These are phyloP conservation scores for Maniola hyperantus DNA, from an alignment of 2,888 invertebrate species.

Conservation along the genomic window DNA sequence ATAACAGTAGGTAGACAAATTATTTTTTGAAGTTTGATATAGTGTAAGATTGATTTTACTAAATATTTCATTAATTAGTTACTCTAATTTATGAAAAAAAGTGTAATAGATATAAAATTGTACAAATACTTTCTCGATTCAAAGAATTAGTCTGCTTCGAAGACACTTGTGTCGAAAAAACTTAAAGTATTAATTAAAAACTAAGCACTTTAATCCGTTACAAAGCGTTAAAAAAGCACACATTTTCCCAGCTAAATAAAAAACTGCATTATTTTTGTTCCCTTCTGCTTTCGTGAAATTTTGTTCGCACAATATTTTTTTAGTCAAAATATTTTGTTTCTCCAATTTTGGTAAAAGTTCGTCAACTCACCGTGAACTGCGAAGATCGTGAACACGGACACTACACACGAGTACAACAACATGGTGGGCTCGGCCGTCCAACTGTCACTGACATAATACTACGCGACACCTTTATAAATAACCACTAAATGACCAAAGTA, in stretches of 20 bases:
- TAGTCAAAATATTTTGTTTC: not conserved
- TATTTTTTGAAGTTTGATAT: too few relatives aligned
- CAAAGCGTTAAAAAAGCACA: too few relatives aligned
- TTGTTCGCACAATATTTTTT: not conserved
- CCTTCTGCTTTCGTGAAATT: not conserved
- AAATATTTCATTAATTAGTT: too few relatives aligned
- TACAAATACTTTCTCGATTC: not conserved
- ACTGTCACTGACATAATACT: constrained; percentile 23
- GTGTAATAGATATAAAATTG: too few relatives aligned
- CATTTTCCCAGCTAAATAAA: not conserved
- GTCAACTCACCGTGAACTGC: constrained; percentile 34
- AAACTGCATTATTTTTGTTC: not conserved
- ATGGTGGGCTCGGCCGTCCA: constrained; percentile 23
- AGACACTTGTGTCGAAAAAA: not conserved
- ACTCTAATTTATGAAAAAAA: too few relatives aligned
- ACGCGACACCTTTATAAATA: constrained; percentile 32
- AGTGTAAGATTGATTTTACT: too few relatives aligned
- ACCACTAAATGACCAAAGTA: constrained; percentile 17
- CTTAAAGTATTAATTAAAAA: not conserved
- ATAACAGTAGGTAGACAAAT: too few relatives aligned
- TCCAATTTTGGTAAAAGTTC: not conserved
- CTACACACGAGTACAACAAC: constrained; percentile 5
- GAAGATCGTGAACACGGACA: constrained; percentile 22
- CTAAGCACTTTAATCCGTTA: not conserved
- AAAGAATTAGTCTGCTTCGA: not conserved